Base-by-base conservation (phyloP, 2,113 vertebrate species). In the Casuarius casuarius region DNA sequence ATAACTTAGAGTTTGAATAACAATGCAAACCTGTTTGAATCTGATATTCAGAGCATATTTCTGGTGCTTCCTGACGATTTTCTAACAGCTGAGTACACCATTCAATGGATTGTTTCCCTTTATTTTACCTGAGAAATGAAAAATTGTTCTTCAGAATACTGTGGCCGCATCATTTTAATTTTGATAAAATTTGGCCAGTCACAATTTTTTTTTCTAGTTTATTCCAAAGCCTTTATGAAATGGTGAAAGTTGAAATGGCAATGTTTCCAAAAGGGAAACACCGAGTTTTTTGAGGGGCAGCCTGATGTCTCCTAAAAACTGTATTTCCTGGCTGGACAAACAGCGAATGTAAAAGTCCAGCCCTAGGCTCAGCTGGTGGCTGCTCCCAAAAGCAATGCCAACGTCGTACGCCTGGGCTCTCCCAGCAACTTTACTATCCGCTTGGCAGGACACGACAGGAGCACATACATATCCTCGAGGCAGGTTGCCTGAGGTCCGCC, bases 241-340 rank as follows among this genome's bases (percentile, higher is more conserved):
- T 59, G 4, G 38, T 48, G 35, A 25, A 81, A 67, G 17, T 5
- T 44, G 25, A 62, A 84, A 67, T 72, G 10, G 8, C 5, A 66
- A 54, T 46, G 16, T 46, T 46, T 46, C 44, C 44, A 46, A 46
- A 16, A 46, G 16, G 44, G 15, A 46, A 46, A 46, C 44, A 46
- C 44, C 16, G 44, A 46, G 44, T 46, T 46, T 46, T 46, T 46
- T 46, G 16, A 46, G 16, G 44, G 44, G 44, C 9, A 77, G 17
- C 18, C 21, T 29, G 6, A 3, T 8, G 0, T 48, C 2, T 86
- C n/a, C 29, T 33, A 1, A 12, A 28, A 14, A 4, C 1, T 22
- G 2, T 6, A 25, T 76, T 84, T 88, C 15, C 71, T 81, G 5
- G 5, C 14, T 62, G 19, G 29, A 2, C 18, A 44, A 82, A 67